These are phyloP conservation scores for Hippopotamyrus pictus DNA, from an alignment of 2,797 vertebrate species.

Conservation along the genomic window DNA sequence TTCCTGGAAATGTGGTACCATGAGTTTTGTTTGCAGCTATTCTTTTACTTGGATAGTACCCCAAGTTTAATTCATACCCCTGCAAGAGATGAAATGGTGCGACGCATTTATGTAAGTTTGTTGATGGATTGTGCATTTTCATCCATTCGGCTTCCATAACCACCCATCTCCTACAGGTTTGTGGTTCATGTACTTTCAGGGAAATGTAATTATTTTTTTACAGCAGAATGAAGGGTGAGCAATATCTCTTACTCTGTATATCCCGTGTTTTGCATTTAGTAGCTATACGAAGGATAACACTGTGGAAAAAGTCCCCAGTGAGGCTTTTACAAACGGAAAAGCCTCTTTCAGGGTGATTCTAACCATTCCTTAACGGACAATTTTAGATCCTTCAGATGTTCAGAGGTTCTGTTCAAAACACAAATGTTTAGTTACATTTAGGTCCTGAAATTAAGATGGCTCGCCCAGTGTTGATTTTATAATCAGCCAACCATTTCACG, in stretches of 20 bases:
- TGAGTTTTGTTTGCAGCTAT: neutral
- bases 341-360: neutral
- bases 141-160: neutral
- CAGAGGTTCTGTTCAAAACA: neutral
- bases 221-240: neutral
- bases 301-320: neutral
- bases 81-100: neutral
- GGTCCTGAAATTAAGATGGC: conserved; percentile 8
- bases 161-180: neutral
- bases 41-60: neutral
- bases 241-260: neutral
- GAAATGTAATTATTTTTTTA: neutral
- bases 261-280: neutral
- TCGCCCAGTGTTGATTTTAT: conserved; percentile 1
- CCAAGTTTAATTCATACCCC: neutral
- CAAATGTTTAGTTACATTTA: conserved; percentile 9
- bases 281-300: neutral
- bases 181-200: neutral
- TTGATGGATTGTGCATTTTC: neutral
- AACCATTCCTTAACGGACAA: neutral
- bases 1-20: neutral
- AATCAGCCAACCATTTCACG: neutral
- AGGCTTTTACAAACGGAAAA: neutral
- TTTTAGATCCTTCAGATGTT: neutral
- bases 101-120: neutral